Conservation (phyloP, 2,888 invertebrate species). For the Sinotaia quadrata region DNA sequence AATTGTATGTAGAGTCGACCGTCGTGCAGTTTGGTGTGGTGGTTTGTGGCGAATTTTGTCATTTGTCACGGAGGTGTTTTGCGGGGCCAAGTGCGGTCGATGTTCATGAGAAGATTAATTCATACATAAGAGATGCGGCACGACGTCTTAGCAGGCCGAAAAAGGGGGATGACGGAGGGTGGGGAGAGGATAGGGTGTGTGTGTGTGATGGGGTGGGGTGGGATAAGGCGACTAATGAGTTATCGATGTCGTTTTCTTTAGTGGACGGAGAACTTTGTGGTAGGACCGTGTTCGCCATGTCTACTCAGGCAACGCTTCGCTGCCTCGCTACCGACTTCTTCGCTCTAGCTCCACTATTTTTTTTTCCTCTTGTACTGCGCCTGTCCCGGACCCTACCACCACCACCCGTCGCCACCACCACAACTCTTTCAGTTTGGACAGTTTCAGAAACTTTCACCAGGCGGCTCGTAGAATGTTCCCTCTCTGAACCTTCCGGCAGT, state of each 20-base stretch:
- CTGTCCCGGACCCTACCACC: neutral
- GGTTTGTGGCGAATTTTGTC: conserved; percentile 23
- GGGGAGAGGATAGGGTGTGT: too few species aligned
- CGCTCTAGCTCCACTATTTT: neutral
- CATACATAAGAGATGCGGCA: conserved; percentile 27
- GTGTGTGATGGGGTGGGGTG: neutral
- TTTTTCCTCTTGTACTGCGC: neutral
- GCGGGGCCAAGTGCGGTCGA: conserved; percentile 17
- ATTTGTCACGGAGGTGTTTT: conserved; percentile 16
- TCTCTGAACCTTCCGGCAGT: too few species aligned
- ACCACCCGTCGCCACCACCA: neutral
- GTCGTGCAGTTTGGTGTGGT: conserved; percentile 15
- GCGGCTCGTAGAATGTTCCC: too few species aligned
- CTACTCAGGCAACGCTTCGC: neutral
- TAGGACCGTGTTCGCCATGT: neutral
- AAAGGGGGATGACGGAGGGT: neutral
- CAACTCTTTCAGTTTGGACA: neutral
- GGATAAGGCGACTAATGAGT: neutral
- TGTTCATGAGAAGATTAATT: conserved; percentile 23
- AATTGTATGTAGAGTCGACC: conserved; percentile 3
- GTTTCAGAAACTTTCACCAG: too few species aligned
- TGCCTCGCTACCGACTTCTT: neutral
- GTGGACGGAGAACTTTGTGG: neutral
- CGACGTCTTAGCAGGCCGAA: conserved; percentile 4
- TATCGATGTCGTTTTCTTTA: conserved; percentile 19